A percentile compares a stretch with the other conserved stretches of the same genome.
Evolutionary conservation across 2,888 invertebrate genomes (phyloP).

Genomic region (Heliconius aoede): DNA sequence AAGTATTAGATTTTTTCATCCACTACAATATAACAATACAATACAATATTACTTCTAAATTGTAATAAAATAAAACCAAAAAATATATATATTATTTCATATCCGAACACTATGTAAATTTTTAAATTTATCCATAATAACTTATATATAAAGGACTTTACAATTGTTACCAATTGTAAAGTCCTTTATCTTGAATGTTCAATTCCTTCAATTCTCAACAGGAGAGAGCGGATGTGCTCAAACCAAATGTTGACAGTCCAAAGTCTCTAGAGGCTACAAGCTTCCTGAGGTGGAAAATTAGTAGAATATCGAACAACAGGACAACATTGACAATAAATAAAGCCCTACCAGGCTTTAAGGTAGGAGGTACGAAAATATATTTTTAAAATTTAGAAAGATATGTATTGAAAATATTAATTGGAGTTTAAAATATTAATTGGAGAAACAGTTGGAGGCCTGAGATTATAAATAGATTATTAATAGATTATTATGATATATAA

Average conservation of each 20-base stretch:
- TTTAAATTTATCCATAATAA: background rate
- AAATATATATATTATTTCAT: background rate
- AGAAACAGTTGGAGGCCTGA: too few species aligned
- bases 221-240: constrained; percentile 1
- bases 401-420: background rate
- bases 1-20: too few species aligned
- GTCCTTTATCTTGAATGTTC: constrained; percentile 17
- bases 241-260: constrained; percentile 23
- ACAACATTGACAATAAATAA: constrained; percentile 5
- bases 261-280: constrained; percentile 25
- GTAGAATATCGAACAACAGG: constrained; percentile 27
- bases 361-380: background rate
- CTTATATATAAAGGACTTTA: too few species aligned
- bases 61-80: too few species aligned
- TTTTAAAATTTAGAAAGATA: background rate
- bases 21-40: too few species aligned
- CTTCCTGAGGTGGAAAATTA: constrained; percentile 31
- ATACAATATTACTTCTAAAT: too few species aligned
- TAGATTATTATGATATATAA: too few species aligned
- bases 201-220: constrained; percentile 21
- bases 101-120: background rate
- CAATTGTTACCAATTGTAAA: background rate
- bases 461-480: too few species aligned
- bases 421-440: too few species aligned
- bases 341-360: background rate